Evolutionary conservation across 2,888 invertebrate species (phyloP), one percentile per base, ranked within the genome.

Genomic region (Erannis defoliaria): DNA sequence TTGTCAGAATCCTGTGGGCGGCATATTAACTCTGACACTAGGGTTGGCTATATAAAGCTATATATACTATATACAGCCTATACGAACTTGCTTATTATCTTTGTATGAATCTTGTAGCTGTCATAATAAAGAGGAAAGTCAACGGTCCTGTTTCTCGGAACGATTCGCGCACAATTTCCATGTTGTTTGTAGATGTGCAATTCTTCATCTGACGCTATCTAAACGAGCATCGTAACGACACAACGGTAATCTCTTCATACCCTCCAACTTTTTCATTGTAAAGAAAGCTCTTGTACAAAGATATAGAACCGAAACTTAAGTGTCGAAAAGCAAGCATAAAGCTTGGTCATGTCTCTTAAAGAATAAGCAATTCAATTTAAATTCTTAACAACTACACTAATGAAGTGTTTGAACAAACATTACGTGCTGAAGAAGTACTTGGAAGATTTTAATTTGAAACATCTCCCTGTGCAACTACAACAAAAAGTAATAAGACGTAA

Each of bases 191-290:
- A 86, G 88, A 90, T 86, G 85, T 88, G 85, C 90, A 88, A 91
- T 91, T 82, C 90, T 81, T 91, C 90, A 90, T 88, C 84, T 75
- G 78, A 78, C 85, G 62, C 51, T 91, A 92, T 92, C 91, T 92
- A 89, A 92, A 92, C 89, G 91, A 89, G 89, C 79, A 92, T 91
- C 90, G 85, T 89, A 91, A 90, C 86, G 90, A 89, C 90, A 87
- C 62, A 64, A 80, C 82, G 81, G 89, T 90, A 90, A 91, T 90
- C 91, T 91, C 83, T 78, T 81, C 78, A 78, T 85, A 82, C 83
- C 85, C 80, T 79, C 75, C 78, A 71, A 67, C 69, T 66, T 59
- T 62, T 63, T 69, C 43, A 50, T 46, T 31, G 48, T 75, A 83
- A 81, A 82, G 59, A 75, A 69, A 68, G 75, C 82, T 69, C 68